Evolutionary conservation across 1,140 invertebrate genomes (phyloP).

Genomic region (Eurosta solidaginis): DNA sequence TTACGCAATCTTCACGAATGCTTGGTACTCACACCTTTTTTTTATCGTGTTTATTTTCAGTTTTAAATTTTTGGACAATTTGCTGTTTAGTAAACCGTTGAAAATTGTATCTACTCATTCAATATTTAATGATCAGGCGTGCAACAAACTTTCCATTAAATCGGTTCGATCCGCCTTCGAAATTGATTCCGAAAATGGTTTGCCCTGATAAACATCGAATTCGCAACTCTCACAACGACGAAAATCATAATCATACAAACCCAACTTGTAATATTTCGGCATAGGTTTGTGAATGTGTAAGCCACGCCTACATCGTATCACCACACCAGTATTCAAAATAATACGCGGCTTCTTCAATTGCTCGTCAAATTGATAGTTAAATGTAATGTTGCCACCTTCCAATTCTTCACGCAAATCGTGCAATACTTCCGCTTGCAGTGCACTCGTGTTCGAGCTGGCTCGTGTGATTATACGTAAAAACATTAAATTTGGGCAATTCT

Average conservation of each 20-base stretch:
- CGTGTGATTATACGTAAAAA: conserved; percentile 47
- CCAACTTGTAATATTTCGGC: conserved; percentile 37
- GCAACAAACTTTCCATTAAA: not conserved
- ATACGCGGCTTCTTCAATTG: conserved; percentile 48
- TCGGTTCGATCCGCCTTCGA: not conserved
- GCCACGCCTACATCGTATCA: conserved; percentile 45
- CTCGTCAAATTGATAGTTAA: conserved; percentile 49
- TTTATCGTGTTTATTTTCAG: no score
- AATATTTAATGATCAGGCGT: not conserved
- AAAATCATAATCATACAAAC: conserved; percentile 49
- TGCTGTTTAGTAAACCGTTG: not conserved
- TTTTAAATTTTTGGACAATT: not conserved
- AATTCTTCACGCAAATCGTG: conserved; percentile 45
- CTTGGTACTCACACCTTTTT: no score
- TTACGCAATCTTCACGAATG: no score
- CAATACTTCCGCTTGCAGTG: conserved; percentile 41
- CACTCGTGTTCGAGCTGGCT: conserved; percentile 38
- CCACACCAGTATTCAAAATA: conserved; percentile 47
- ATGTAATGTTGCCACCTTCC: conserved; percentile 45
- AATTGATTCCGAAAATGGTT: conserved; percentile 38
- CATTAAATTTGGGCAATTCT: conserved; percentile 51
- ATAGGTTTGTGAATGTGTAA: conserved; percentile 46
- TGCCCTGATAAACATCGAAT: conserved; percentile 51
- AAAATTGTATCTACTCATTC: not conserved
- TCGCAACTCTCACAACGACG: conserved; percentile 48